Percentiles rank a stretch among this genome's conserved stretches.
These are phyloP conservation scores for Riparia riparia DNA, from an alignment of 2,113 vertebrate genomes.

Conservation along the genomic window DNA sequence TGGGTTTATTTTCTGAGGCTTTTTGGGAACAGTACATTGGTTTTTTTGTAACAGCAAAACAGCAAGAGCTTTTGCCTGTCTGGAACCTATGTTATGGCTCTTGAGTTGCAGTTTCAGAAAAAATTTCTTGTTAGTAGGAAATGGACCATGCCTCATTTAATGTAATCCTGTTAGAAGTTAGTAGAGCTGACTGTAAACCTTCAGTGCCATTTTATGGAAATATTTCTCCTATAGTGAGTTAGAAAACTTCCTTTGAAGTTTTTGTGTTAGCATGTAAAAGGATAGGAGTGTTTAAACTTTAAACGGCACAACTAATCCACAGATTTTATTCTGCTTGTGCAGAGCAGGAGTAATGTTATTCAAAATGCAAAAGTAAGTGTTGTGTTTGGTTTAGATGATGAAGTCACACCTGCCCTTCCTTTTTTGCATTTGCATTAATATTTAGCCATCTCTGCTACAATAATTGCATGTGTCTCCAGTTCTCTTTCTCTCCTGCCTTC, in stretches of 20 bases:
- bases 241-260: neutral
- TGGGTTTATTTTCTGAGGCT: neutral
- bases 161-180: neutral
- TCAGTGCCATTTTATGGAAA: neutral
- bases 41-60: neutral
- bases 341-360: neutral
- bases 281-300: neutral
- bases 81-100: neutral
- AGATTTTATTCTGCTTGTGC: neutral
- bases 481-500: neutral
- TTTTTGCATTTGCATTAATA: neutral
- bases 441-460: neutral
- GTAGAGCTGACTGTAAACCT: neutral
- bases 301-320: accelerated
- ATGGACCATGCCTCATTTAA: neutral
- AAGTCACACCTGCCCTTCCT: neutral
- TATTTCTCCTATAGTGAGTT: neutral
- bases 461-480: accelerated
- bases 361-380: neutral
- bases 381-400: neutral
- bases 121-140: neutral
- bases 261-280: neutral
- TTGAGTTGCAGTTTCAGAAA: neutral
- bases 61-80: neutral
- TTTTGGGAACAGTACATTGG: neutral